Percentiles rank a stretch among this genome's conserved stretches.
These are phyloP conservation scores for Ammodytes marinus DNA, from an alignment of 2,113 vertebrate genomes.

Conservation along the genomic window DNA sequence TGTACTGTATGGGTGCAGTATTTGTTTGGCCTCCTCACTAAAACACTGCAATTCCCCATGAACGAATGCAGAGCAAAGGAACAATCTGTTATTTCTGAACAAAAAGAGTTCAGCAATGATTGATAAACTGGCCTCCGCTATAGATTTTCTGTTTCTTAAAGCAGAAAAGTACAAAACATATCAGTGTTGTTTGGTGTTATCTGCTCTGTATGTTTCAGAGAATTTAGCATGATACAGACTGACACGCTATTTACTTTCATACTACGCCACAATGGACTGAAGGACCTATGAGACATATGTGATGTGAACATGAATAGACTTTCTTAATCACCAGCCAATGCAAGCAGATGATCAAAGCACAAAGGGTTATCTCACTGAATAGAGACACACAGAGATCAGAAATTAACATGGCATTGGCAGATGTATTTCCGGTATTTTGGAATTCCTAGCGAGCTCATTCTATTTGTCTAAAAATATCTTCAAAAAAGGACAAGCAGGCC, in stretches of 20 bases:
- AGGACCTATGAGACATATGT: too few relatives aligned
- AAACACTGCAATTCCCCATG: neutral
- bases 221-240: neutral
- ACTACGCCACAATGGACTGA: neutral
- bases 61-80: constrained; percentile 6
- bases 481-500: constrained; percentile 34
- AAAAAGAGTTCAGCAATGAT: neutral
- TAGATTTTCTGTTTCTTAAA: neutral
- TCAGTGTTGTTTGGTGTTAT: neutral
- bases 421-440: neutral
- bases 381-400: neutral
- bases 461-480: constrained; percentile 25
- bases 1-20: neutral
- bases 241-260: neutral
- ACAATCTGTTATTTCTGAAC: neutral
- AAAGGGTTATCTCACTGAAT: neutral
- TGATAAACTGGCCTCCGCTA: neutral
- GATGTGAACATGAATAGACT: neutral
- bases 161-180: neutral
- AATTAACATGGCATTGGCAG: neutral
- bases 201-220: neutral
- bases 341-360: too few relatives aligned
- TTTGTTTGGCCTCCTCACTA: constrained; percentile 5
- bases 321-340: neutral
- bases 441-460: constrained; percentile 6